Conservation (phyloP, 2,888 invertebrate species). For the Bedellia somnulentella region DNA sequence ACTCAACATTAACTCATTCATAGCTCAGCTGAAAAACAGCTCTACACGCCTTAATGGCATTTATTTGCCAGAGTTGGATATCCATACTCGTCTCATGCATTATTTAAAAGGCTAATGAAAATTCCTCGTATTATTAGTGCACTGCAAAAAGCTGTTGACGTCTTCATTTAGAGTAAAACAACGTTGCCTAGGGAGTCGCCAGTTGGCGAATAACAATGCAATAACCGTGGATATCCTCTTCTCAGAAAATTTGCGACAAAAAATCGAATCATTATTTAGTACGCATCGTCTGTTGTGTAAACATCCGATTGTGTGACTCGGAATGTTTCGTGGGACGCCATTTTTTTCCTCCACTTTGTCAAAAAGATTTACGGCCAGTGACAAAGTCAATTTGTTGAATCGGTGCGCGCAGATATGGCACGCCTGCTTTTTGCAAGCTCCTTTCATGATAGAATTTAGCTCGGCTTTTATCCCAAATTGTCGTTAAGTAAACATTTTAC, state of each 20-base stretch:
- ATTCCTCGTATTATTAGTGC: too few relatives aligned
- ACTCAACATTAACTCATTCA: conserved; percentile 36
- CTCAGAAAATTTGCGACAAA: conserved; percentile 25
- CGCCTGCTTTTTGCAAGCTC: conserved; percentile 21
- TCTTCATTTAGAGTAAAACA: conserved; percentile 15
- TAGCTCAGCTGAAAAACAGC: conserved; percentile 45
- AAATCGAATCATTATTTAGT: conserved; percentile 18
- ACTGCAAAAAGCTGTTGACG: conserved; percentile 21
- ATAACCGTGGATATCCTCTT: conserved; percentile 17
- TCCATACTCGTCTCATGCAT: too few relatives aligned
- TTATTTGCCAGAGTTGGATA: conserved; percentile 26
- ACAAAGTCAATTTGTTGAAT: conserved; percentile 56
- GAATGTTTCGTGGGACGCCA: conserved; percentile 28
- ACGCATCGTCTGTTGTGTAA: conserved; percentile 41
- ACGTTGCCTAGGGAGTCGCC: too few relatives aligned
- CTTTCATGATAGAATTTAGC: conserved; percentile 40
- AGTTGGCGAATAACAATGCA: conserved; percentile 16
- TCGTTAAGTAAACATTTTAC: conserved; percentile 48
- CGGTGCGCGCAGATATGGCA: conserved; percentile 32
- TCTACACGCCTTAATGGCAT: conserved; percentile 35
- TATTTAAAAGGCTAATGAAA: too few relatives aligned
- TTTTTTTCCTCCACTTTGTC: conserved; percentile 27
- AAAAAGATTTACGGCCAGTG: conserved; percentile 52
- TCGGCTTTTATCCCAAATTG: conserved; percentile 48
- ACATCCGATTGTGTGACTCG: conserved; percentile 36